phyloP scores from a whole-genome alignment of 30 jellyfish, hydroid and myxozoan genomes.

The Calvadosia cruxmelitensis region DNA sequence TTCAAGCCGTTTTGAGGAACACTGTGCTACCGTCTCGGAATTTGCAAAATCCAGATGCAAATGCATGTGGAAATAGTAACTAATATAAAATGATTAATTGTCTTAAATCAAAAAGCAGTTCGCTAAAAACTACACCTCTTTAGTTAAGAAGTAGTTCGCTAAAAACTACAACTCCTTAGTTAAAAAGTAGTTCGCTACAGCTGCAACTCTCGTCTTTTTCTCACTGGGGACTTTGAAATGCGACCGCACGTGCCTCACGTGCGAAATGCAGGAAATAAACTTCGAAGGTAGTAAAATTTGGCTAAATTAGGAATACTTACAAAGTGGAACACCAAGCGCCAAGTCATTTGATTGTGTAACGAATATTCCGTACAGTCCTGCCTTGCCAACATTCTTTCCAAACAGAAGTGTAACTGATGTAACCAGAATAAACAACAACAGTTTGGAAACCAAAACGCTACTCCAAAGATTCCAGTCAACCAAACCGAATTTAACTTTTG shows the following conservation, averaged over 20 bases:
- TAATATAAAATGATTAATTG: too few relatives aligned
- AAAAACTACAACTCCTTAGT: too few relatives aligned
- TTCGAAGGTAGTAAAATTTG: neutral
- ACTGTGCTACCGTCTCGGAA: too few relatives aligned
- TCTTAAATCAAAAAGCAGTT: too few relatives aligned
- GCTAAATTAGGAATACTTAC: constrained; percentile 28
- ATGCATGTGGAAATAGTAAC: too few relatives aligned
- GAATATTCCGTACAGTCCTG: constrained; percentile 69
- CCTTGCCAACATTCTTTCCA: constrained; percentile 33
- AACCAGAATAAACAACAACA: constrained; percentile 38
- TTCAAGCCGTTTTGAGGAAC: too few relatives aligned
- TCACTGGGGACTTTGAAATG: too few relatives aligned
- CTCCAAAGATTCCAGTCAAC: constrained; percentile 79
- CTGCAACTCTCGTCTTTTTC: too few relatives aligned
- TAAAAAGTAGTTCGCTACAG: too few relatives aligned
- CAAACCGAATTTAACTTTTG: constrained; percentile 37
- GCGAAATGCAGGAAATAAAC: neutral
- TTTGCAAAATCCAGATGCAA: too few relatives aligned
- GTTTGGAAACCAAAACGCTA: constrained; percentile 38
- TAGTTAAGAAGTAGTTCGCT: too few relatives aligned
- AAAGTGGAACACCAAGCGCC: constrained; percentile 83
- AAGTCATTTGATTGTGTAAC: constrained; percentile 84
- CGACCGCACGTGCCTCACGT: neutral
- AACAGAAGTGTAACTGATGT: constrained; percentile 23
- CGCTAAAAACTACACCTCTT: too few relatives aligned